Evolutionary conservation across 2,113 vertebrate genomes (phyloP).

Genomic region (Colius striatus): DNA sequence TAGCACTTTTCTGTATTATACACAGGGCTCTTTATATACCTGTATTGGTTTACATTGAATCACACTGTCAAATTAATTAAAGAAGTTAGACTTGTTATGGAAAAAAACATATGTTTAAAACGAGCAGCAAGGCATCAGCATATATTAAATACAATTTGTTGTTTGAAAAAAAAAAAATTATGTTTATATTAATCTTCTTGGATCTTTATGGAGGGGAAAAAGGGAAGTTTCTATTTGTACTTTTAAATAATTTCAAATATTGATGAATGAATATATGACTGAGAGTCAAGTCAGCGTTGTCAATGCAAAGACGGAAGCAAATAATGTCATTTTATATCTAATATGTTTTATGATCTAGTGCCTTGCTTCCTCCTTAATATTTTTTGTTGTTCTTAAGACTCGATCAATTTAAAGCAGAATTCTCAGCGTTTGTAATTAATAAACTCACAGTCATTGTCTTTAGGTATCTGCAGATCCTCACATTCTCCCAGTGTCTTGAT

Average conservation of each 20-base stretch:
- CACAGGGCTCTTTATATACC: conserved; percentile 29
- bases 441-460: not conserved
- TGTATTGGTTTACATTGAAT: conserved; percentile 66
- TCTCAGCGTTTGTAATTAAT: not conserved
- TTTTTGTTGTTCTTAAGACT: not conserved
- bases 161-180: not conserved
- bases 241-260: not conserved
- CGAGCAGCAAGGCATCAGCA: conserved; percentile 44
- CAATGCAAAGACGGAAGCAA: not conserved
- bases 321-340: not conserved
- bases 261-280: not conserved
- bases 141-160: conserved; percentile 44
- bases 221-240: not conserved
- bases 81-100: conserved; percentile 26
- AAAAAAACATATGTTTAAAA: conserved; percentile 44
- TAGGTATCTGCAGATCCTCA: not conserved
- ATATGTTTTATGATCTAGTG: not conserved
- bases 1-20: conserved; percentile 68
- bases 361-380: not conserved
- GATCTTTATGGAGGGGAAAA: not conserved
- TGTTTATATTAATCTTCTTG: not conserved
- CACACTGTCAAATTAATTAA: conserved; percentile 67
- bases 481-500: not conserved
- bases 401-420: not conserved
- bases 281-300: not conserved